Conservation (phyloP, 2,888 invertebrate species). For the Hemicrepidius hirtus region DNA sequence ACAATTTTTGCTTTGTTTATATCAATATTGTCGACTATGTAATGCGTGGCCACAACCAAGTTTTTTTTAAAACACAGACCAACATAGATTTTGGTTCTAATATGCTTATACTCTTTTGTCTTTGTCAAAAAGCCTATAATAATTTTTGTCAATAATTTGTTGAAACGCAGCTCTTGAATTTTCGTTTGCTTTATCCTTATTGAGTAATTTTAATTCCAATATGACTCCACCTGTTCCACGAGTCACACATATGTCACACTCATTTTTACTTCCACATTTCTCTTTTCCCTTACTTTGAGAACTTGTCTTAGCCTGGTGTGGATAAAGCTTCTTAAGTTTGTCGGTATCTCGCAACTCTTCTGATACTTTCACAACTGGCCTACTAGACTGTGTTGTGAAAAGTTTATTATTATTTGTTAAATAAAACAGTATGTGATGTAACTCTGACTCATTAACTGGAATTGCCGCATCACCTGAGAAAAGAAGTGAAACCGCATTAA, state of each 20-base stretch:
- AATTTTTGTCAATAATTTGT: not conserved
- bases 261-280: not conserved
- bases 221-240: not conserved
- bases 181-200: not conserved
- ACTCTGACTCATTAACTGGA: slow-evolving; percentile 6
- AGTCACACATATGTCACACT: not conserved
- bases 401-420: not conserved
- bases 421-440: slow-evolving; percentile 4
- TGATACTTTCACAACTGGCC: not conserved
- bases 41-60: not conserved
- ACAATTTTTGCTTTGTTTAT: not conserved
- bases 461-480: slow-evolving; percentile 6
- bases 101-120: not conserved
- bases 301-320: no score
- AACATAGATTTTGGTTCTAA: slow-evolving; percentile 1
- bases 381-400: not conserved
- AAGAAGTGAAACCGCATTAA: not conserved
- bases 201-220: not conserved
- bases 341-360: not conserved
- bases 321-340: no score
- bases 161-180: not conserved
- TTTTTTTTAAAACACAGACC: slow-evolving; percentile 2
- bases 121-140: not conserved
- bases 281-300: not conserved
- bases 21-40: not conserved